phyloP scores from a whole-genome alignment of 2,113 vertebrate species.

The Charina bottae region DNA sequence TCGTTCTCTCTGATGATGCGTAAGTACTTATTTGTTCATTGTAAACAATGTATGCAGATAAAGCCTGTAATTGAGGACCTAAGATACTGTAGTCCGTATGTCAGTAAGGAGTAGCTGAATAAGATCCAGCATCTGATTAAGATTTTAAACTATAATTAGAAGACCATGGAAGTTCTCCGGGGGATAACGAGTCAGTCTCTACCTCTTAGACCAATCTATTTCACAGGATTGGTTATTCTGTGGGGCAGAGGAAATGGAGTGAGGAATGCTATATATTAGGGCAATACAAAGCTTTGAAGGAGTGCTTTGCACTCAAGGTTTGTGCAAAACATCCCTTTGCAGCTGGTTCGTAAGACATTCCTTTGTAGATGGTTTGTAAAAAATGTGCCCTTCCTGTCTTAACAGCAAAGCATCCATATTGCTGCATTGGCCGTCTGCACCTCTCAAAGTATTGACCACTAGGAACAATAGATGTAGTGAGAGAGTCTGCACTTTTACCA shows the following conservation, averaged over 20 bases:
- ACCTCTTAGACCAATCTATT: background rate
- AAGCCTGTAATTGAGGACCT: background rate
- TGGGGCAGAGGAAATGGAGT: background rate
- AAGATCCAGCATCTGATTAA: background rate
- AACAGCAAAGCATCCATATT: background rate
- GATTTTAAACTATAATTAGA: background rate
- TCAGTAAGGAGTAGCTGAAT: background rate
- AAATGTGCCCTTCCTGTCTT: background rate
- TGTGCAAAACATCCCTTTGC: background rate
- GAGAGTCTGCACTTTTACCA: background rate
- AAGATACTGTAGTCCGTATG: background rate
- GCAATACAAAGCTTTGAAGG: background rate
- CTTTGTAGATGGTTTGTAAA: background rate
- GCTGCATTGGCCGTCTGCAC: background rate
- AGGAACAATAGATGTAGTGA: background rate
- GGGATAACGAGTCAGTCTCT: background rate
- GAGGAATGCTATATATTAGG: background rate
- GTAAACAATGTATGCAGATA: background rate
- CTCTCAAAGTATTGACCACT: background rate
- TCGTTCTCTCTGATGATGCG: background rate
- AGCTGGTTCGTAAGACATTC: background rate
- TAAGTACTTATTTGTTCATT: background rate
- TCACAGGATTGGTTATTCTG: background rate
- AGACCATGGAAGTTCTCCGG: background rate
- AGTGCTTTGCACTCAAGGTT: background rate